Conservation (phyloP, 2,113 vertebrate genomes). For the Copsychus sechellarum region DNA sequence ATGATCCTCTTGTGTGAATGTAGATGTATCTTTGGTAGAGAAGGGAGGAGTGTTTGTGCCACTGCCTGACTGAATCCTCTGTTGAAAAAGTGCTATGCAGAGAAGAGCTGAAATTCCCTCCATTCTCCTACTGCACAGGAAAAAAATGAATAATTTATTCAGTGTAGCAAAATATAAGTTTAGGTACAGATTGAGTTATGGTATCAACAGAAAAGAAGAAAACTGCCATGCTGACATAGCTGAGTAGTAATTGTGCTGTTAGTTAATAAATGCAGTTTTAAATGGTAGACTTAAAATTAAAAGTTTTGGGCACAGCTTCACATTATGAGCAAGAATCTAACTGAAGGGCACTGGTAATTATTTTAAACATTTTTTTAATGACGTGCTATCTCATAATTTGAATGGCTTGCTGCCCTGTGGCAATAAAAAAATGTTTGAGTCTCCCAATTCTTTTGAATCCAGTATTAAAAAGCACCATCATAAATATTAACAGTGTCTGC, state of each 20-base stretch:
- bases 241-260: neutral
- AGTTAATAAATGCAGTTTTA: neutral
- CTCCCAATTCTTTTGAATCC: neutral
- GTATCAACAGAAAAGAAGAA: neutral
- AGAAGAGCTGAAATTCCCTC: neutral
- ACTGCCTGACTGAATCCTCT: neutral
- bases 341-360: neutral
- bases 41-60: neutral
- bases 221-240: neutral
- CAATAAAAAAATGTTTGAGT: neutral
- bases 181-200: neutral
- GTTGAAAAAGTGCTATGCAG: neutral
- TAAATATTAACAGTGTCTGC: conserved; percentile 5
- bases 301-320: neutral
- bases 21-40: neutral
- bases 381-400: neutral
- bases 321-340: neutral
- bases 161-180: neutral
- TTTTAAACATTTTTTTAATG: neutral
- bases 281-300: neutral
- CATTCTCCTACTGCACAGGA: neutral
- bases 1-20: neutral
- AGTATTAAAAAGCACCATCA: neutral
- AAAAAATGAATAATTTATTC: neutral
- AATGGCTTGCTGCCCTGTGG: neutral